These are phyloP conservation scores for Acropora yongei DNA, from an alignment of 64 coral and sea anemone genomes.

Conservation along the genomic window DNA sequence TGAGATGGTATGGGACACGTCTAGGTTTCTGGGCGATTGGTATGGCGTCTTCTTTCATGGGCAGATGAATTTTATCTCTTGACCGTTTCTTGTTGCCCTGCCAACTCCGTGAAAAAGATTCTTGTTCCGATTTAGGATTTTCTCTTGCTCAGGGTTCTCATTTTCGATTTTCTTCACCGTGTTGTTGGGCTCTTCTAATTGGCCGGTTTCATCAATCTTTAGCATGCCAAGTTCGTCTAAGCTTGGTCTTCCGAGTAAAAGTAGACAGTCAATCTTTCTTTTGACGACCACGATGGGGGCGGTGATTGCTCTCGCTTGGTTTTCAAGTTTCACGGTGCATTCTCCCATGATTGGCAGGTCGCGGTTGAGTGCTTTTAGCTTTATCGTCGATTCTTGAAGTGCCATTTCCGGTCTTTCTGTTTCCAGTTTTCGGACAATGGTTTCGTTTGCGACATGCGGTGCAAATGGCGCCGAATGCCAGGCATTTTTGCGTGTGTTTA, in stretches of 20 bases:
- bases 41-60: slow-evolving; percentile 64
- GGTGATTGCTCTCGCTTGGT: not conserved
- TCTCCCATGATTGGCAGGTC: too few species aligned
- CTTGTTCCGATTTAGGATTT: not conserved
- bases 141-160: not conserved
- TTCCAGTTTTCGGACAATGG: slow-evolving; percentile 27
- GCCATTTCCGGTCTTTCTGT: not conserved
- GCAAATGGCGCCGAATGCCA: slow-evolving; percentile 44
- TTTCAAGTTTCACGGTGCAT: not conserved
- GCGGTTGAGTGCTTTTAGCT: too few species aligned
- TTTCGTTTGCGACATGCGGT: slow-evolving; percentile 68
- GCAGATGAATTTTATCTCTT: slow-evolving; percentile 50
- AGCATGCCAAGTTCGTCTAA: slow-evolving; percentile 63
- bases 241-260: too few species aligned
- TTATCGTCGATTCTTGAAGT: not conserved
- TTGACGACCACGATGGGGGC: not conserved
- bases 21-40: slow-evolving; percentile 76
- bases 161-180: slow-evolving; percentile 10
- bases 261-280: too few species aligned
- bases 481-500: slow-evolving; percentile 42
- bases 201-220: slow-evolving; percentile 41
- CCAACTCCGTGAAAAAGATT: slow-evolving; percentile 30
- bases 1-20: slow-evolving; percentile 58
- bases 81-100: slow-evolving; percentile 39
- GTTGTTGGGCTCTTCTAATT: slow-evolving; percentile 53